Evolutionary conservation across 2,888 invertebrate species (phyloP), one percentile per base, ranked within the genome.

Genomic region (Drosophila tanythrix): DNA sequence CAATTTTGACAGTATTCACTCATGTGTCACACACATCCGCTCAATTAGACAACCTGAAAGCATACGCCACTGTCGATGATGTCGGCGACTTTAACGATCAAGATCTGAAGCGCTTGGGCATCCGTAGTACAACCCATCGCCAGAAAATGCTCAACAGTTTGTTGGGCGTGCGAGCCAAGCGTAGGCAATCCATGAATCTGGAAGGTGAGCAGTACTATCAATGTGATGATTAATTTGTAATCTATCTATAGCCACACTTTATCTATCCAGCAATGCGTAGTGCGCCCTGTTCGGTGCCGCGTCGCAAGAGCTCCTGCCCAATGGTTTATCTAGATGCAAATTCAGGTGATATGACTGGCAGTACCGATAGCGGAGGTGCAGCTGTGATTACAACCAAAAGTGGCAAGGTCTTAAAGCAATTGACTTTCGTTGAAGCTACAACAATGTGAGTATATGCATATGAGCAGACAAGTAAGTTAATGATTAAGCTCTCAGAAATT

Each of bases 91-190:
- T 92, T 0, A 84, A 65, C 33, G 91, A 96, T 89, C 92, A 93
- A 4, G 95, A 95, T 76, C 93, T 96, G 57, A 94, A 94, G 84
- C 93, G 94, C 52, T 91, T 95, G 69, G 96, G 96, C 0, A 94
- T 96, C 38, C 94, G 94, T 75, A 95, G 95, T 83, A 94, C 95
- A 3, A 94, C 94, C 21, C 95, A 96, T 92, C 93, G 96, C 36
- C 95, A 95, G 2, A 94, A 94, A 82, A 95, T 96, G 79, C 94
- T 95, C 73, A 94, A 95, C 40, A 96, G 95, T 90, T 93, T 96
- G 60, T 94, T 95, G n/a, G 94, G 95, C 11, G 93, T 96, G 6
- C 93, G 94, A 48, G 94, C 95, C 31, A 96, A 95, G 91, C 94
- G 94, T 61, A 93, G 94, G 73, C 93, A 93, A 82, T 94, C 95